Conservation (phyloP, 2,888 invertebrate species). For the Bursaphelenchus okinawaensis region DNA sequence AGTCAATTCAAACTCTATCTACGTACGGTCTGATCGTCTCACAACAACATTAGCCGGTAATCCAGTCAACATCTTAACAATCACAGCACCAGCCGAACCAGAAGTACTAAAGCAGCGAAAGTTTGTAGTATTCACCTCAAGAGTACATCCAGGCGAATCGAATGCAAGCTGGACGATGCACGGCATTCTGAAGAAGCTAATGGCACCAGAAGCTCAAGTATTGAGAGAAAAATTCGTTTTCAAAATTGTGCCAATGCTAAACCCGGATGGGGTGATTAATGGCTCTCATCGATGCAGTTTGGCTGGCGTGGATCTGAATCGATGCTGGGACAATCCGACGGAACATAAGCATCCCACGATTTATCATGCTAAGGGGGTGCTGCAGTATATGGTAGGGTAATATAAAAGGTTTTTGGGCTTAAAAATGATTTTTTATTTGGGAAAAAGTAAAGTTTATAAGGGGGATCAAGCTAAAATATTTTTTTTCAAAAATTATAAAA, state of each 20-base stretch:
- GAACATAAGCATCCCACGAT: conserved; percentile 86
- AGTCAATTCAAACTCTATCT: conserved; percentile 62
- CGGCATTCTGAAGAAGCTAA: conserved; percentile 58
- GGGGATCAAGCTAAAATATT: background rate
- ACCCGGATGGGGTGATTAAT: conserved; percentile 80
- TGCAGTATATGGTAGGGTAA: conserved; percentile 58
- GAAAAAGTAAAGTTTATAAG: background rate
- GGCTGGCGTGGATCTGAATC: conserved; percentile 85
- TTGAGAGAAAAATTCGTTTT: conserved; percentile 72
- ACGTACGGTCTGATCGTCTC: conserved; percentile 60
- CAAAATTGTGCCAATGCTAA: conserved; percentile 82
- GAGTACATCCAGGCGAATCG: conserved; percentile 82
- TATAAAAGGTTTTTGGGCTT: conserved; percentile 3
- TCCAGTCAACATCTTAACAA: conserved; percentile 71
- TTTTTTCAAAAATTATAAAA: background rate
- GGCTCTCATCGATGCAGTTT: conserved; percentile 76
- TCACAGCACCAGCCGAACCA: conserved; percentile 63
- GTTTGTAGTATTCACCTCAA: conserved; percentile 69
- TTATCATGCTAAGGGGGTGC: conserved; percentile 73
- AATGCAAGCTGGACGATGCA: conserved; percentile 85
- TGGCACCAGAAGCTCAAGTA: conserved; percentile 11
- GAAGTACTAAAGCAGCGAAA: conserved; percentile 50
- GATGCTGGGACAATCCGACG: conserved; percentile 77
- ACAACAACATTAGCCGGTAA: conserved; percentile 72
- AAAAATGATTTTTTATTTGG: background rate